Conservation (phyloP, 2,113 vertebrate species). For the Brachirus orientalis region DNA sequence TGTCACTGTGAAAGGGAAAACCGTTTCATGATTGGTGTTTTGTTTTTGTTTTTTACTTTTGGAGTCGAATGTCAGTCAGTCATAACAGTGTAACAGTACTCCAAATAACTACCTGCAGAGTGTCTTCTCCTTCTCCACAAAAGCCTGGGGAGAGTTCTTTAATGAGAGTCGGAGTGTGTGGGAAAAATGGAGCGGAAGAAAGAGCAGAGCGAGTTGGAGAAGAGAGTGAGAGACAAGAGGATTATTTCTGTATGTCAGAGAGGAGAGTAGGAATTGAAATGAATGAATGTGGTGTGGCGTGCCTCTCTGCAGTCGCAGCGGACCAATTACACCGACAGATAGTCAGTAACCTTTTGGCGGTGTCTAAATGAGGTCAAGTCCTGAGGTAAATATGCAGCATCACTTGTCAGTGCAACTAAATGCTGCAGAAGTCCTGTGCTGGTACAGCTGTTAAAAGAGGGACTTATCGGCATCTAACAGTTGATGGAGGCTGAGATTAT, state of each 20-base stretch:
- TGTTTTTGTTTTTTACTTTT: no score
- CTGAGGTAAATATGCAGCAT: conserved; percentile 47
- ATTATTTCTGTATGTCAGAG: conserved; percentile 13
- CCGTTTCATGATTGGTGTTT: no score
- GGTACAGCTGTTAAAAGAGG: conserved; percentile 1
- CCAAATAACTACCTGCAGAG: conserved; percentile 52
- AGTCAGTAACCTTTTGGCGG: conserved; percentile 55
- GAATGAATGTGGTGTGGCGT: conserved; percentile 12
- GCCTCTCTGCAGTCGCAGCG: conserved; percentile 23
- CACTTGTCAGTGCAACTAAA: conserved; percentile 25
- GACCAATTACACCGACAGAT: conserved; percentile 64
- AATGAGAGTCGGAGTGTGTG: conserved; percentile 37
- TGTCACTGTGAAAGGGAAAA: no score
- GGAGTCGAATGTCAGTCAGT: no score
- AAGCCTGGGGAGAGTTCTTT: conserved; percentile 23
- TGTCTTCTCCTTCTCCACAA: conserved; percentile 22
- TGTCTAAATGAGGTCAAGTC: conserved; percentile 48
- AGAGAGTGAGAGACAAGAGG: conserved; percentile 4
- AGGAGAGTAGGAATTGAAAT: conserved; percentile 35
- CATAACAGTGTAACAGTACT: conserved; percentile 6
- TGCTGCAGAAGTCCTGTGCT: conserved; percentile 10
- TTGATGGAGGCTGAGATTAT: not conserved
- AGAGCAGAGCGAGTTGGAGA: conserved; percentile 2
- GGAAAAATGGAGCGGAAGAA: conserved; percentile 1
- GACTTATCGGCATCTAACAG: conserved; percentile 17